Conservation (phyloP, 2,797 vertebrate species). For the Macropodus opercularis region DNA sequence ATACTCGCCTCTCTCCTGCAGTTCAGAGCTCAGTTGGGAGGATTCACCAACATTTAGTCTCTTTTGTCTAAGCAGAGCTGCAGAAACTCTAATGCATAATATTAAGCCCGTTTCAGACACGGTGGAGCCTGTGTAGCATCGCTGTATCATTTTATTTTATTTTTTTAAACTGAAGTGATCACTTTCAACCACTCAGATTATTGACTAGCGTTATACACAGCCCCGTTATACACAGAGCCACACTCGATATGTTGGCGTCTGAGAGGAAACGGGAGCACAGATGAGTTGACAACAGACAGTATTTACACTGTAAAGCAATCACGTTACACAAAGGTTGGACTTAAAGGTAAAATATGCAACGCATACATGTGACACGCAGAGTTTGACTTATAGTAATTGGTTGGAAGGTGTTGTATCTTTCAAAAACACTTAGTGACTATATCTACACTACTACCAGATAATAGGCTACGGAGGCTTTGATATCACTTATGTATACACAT, state of each 20-base stretch:
- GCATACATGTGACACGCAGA: too few relatives aligned
- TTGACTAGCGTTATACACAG: neutral
- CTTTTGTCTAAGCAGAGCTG: slow-evolving; percentile 32
- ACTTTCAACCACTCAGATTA: neutral
- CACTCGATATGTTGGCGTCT: slow-evolving; percentile 17
- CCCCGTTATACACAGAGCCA: neutral
- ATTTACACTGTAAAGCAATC: neutral
- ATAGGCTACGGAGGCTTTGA: too few relatives aligned
- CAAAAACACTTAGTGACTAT: too few relatives aligned
- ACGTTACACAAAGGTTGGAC: too few relatives aligned
- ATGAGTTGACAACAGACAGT: neutral
- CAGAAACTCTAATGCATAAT: slow-evolving; percentile 28
- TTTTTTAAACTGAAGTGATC: neutral
- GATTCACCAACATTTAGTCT: slow-evolving; percentile 27
- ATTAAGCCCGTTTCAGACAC: slow-evolving; percentile 38
- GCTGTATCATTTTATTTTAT: neutral
- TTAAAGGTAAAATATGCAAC: too few relatives aligned
- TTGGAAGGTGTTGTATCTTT: too few relatives aligned
- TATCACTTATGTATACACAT: too few relatives aligned
- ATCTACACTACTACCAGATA: too few relatives aligned
- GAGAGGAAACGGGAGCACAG: neutral
- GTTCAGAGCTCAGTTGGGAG: slow-evolving; percentile 32
- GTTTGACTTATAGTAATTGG: too few relatives aligned
- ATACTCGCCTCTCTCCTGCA: slow-evolving; percentile 18
- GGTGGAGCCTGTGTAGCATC: neutral